phyloP scores from a whole-genome alignment of 1,140 invertebrate genomes.

The Lethocerus indicus region DNA sequence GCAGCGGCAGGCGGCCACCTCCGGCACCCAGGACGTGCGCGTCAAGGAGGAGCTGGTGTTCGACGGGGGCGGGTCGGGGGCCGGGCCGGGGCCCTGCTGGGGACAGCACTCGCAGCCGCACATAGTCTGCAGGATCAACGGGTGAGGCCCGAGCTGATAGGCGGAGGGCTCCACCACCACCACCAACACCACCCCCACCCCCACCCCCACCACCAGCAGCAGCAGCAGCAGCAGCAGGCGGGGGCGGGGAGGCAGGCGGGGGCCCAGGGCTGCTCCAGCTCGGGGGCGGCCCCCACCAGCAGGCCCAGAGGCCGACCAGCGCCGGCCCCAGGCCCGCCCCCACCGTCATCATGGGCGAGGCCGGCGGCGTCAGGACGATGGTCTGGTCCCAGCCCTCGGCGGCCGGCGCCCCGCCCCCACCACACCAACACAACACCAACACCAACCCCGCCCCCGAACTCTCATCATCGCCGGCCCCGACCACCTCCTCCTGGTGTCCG shows the following conservation, averaged over 20 bases:
- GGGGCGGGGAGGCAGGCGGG: conserved; percentile 19
- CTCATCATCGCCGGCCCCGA: conserved; percentile 16
- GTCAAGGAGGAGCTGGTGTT: conserved; percentile 32
- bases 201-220: conserved; percentile 46
- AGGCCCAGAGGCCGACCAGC: conserved; percentile 24
- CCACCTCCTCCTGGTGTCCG: conserved; percentile 5
- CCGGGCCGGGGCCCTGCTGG: neutral
- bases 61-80: conserved; percentile 27
- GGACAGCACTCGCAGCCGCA: neutral
- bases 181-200: too few species aligned
- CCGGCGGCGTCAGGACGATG: conserved; percentile 78
- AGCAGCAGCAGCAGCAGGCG: conserved; percentile 31
- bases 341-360: conserved; percentile 78
- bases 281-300: conserved; percentile 14
- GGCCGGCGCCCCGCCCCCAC: conserved; percentile 22
- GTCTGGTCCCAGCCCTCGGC: conserved; percentile 58
- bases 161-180: too few species aligned
- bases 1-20: too few species aligned
- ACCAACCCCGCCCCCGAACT: conserved; percentile 12
- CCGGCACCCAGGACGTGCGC: too few species aligned
- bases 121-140: neutral
- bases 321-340: conserved; percentile 42
- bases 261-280: neutral
- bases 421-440: conserved; percentile 12
- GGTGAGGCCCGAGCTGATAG: conserved; percentile 21